These are phyloP conservation scores for Colaptes auratus DNA, from an alignment of 2,113 vertebrate species.

Conservation along the genomic window DNA sequence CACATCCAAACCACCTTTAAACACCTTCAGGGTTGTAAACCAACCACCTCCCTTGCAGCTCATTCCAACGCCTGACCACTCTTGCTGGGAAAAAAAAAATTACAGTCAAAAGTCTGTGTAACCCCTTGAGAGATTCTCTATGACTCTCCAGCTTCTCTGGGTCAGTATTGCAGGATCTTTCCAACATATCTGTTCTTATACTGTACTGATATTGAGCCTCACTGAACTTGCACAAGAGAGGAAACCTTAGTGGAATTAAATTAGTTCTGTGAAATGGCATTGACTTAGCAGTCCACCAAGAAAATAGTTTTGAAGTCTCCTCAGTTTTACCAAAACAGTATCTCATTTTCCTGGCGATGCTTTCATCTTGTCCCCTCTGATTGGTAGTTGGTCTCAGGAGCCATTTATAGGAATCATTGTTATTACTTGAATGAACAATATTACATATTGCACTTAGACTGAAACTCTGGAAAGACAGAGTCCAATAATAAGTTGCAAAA, in stretches of 20 bases:
- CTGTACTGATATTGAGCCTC: neutral
- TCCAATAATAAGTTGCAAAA: neutral
- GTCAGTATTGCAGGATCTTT: neutral
- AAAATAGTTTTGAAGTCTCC: neutral
- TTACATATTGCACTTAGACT: neutral
- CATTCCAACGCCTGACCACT: too few relatives aligned
- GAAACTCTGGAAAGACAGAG: neutral
- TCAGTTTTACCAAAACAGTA: neutral
- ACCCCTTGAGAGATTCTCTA: neutral
- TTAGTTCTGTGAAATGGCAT: neutral
- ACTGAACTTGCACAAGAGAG: neutral
- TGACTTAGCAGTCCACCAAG: neutral
- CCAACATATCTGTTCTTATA: neutral
- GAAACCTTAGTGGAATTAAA: neutral
- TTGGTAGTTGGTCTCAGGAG: neutral
- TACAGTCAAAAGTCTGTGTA: neutral
- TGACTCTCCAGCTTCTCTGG: neutral
- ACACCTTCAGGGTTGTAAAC: too few relatives aligned
- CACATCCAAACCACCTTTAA: too few relatives aligned
- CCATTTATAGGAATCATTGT: neutral
- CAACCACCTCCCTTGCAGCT: too few relatives aligned
- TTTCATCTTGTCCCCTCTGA: neutral
- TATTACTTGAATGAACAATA: neutral
- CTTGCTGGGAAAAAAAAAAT: too few relatives aligned
- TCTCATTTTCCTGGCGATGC: neutral